phyloP scores from a whole-genome alignment of 2,797 vertebrate species.

The Diplodus puntazzo region DNA sequence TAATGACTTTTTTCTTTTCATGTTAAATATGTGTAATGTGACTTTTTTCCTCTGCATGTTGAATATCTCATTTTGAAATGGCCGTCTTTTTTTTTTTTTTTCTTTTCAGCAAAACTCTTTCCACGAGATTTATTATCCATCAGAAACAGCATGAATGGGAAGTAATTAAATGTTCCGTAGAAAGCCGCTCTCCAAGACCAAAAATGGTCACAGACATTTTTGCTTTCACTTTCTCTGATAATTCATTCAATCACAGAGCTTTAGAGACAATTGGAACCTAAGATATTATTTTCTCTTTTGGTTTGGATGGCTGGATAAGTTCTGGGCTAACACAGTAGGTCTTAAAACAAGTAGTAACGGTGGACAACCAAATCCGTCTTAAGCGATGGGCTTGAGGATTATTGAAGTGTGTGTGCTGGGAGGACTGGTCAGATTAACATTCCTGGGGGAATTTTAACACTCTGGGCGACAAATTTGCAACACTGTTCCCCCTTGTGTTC shows the following conservation, averaged over 20 bases:
- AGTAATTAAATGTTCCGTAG: conserved; percentile 28
- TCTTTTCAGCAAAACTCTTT: conserved; percentile 8
- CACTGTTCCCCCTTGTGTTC: conserved; percentile 83
- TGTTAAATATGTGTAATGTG: not conserved
- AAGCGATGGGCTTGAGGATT: conserved; percentile 79
- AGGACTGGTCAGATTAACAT: conserved; percentile 88
- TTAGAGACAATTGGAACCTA: conserved; percentile 1
- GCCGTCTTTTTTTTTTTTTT: not conserved
- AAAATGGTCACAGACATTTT: not conserved
- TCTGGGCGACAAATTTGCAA: conserved; percentile 89
- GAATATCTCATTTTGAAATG: conserved; percentile 12
- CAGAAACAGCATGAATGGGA: conserved; percentile 25
- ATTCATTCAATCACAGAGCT: conserved; percentile 17
- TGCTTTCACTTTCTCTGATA: not conserved
- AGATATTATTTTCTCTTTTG: not conserved
- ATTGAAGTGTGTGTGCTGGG: conserved; percentile 77
- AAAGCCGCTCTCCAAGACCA: not conserved
- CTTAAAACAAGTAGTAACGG: conserved; percentile 45
- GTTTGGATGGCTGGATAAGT: conserved; percentile 24
- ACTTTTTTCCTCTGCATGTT: conserved; percentile 6
- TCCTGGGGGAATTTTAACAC: conserved; percentile 90
- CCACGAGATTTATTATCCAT: conserved; percentile 21
- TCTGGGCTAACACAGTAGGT: conserved; percentile 21
- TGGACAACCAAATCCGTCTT: conserved; percentile 71
- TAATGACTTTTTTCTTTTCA: not conserved